These are phyloP conservation scores for Ceraclea dissimilis DNA, from an alignment of 2,888 invertebrate genomes.

Conservation along the genomic window DNA sequence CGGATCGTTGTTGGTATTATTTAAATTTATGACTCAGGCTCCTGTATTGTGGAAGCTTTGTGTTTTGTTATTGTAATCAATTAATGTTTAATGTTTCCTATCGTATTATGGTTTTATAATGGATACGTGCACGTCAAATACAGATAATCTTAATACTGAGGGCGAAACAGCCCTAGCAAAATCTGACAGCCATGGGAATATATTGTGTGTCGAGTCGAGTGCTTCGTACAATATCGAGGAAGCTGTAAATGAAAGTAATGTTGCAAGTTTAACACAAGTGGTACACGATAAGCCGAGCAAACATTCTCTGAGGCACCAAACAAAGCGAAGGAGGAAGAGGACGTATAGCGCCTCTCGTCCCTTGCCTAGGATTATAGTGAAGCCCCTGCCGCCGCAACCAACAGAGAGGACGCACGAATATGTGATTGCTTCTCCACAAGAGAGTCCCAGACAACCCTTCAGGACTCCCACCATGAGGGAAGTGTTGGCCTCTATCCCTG, in stretches of 20 bases:
- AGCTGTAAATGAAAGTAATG: conserved; percentile 6
- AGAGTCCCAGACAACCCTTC: conserved; percentile 5
- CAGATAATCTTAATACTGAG: conserved; percentile 10
- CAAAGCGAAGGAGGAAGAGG: conserved; percentile 63
- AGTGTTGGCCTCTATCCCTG: conserved; percentile 80
- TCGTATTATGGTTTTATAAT: conserved; percentile 14
- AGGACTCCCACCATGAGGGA: conserved; percentile 76
- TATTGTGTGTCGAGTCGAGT: conserved; percentile 17
- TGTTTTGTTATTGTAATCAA: conserved; percentile 16
- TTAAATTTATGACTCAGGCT: no score
- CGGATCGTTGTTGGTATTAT: no score
- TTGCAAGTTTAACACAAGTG: conserved; percentile 6
- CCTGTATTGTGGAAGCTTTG: conserved; percentile 14
- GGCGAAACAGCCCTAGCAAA: conserved; percentile 15
- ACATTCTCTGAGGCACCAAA: conserved; percentile 18
- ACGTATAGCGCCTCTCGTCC: conserved; percentile 57
- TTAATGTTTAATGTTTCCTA: conserved; percentile 7
- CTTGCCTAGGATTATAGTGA: conserved; percentile 73
- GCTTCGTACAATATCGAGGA: conserved; percentile 9
- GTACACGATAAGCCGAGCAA: conserved; percentile 17
- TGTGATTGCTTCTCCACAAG: conserved; percentile 26
- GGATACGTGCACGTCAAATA: conserved; percentile 16
- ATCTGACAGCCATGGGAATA: conserved; percentile 18
- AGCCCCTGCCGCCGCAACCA: conserved; percentile 65
- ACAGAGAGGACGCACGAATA: conserved; percentile 45